Conservation (phyloP, 2,888 invertebrate species). For the Apamea anceps region DNA sequence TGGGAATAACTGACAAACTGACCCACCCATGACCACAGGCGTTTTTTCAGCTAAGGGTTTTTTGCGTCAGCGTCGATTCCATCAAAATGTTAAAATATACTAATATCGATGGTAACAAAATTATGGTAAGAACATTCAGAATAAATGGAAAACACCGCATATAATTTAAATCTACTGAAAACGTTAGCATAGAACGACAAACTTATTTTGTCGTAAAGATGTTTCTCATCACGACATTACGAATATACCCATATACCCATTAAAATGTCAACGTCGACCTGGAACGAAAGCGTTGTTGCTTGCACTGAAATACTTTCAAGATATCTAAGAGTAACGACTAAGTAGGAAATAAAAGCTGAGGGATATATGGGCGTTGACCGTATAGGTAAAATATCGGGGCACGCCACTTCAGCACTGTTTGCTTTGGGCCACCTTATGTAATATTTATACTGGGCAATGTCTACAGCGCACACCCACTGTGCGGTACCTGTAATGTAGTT, state of each 20-base stretch:
- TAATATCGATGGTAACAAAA: conserved; percentile 25
- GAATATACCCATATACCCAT: conserved; percentile 40
- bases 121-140: conserved; percentile 41
- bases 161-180: conserved; percentile 35
- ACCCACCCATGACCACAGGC: background rate
- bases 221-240: conserved; percentile 49
- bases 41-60: background rate
- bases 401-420: conserved; percentile 58
- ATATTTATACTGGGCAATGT: conserved; percentile 60
- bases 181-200: conserved; percentile 25
- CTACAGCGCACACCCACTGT: conserved; percentile 60
- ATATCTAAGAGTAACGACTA: conserved; percentile 16
- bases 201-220: conserved; percentile 49
- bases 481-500: conserved; percentile 43
- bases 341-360: conserved; percentile 21
- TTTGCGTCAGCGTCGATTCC: background rate
- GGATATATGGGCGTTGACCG: conserved; percentile 18
- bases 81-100: conserved; percentile 28
- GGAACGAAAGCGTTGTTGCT: conserved; percentile 23
- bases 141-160: conserved; percentile 28
- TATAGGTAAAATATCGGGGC: conserved; percentile 44
- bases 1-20: background rate
- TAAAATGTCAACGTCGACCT: conserved; percentile 50
- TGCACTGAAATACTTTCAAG: conserved; percentile 35
- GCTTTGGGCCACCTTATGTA: conserved; percentile 51